These are phyloP conservation scores for Ciconia boyciana DNA, from an alignment of 2,113 vertebrate species.

Conservation along the genomic window DNA sequence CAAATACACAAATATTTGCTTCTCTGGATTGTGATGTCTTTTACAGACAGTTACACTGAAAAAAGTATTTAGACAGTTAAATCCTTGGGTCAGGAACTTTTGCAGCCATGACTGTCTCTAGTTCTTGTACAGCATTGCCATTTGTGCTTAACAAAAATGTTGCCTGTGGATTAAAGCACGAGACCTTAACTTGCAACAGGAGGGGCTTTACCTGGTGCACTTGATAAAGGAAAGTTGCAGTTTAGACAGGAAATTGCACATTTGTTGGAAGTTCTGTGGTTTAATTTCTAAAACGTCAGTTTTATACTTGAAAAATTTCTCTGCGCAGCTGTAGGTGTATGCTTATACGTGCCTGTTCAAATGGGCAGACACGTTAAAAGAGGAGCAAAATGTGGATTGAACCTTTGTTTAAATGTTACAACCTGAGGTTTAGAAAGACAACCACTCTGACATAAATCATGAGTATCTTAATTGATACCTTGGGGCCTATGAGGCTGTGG, in stretches of 20 bases:
- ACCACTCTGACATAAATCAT: background rate
- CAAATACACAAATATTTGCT: background rate
- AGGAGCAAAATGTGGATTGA: background rate
- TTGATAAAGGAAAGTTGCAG: background rate
- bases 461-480: background rate
- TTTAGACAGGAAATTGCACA: background rate
- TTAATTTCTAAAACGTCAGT: background rate
- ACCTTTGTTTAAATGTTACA: background rate
- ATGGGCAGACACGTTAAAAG: background rate
- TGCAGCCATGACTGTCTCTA: too few species aligned
- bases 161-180: background rate
- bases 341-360: rapidly evolving
- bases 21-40: background rate
- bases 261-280: background rate
- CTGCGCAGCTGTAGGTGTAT: background rate
- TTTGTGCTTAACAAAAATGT: background rate
- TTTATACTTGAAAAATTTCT: background rate
- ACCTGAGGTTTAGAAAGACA: background rate
- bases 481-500: background rate
- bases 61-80: background rate
- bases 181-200: background rate
- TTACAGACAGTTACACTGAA: background rate
- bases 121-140: background rate
- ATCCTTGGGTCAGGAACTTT: background rate
- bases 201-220: background rate